phyloP scores from a whole-genome alignment of 2,113 vertebrate genomes.

The Upupa epops region DNA sequence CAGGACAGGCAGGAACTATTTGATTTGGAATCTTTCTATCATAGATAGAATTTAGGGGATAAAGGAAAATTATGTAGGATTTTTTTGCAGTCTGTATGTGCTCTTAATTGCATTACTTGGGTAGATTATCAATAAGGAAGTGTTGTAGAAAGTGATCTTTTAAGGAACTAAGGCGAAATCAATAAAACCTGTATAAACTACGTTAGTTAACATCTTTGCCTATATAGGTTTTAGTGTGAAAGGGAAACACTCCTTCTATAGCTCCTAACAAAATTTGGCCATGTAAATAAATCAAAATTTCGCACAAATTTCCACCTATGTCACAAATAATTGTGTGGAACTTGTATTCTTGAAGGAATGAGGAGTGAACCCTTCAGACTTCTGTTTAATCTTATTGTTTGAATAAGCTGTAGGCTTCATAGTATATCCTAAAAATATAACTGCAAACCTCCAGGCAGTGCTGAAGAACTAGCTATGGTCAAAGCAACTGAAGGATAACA shows the following conservation, averaged over 20 bases:
- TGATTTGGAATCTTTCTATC: background rate
- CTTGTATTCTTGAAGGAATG: background rate
- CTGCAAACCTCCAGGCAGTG: background rate
- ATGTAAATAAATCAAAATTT: background rate
- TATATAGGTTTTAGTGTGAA: background rate
- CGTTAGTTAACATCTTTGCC: background rate
- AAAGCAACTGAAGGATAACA: background rate
- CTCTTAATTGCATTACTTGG: background rate
- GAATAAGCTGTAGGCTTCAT: background rate
- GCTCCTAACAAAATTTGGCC: background rate
- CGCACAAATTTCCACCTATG: background rate
- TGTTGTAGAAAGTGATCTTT: background rate
- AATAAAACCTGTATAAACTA: background rate
- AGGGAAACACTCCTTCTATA: background rate
- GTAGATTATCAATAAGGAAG: background rate
- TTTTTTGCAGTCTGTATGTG: background rate
- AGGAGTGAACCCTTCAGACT: background rate
- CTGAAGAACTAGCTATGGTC: background rate
- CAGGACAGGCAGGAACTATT: constrained; percentile 18
- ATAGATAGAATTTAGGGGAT: background rate
- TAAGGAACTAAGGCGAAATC: background rate
- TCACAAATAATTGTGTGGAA: background rate
- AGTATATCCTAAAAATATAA: background rate
- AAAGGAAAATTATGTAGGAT: background rate
- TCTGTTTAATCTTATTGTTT: background rate